Evolutionary conservation across 2,797 vertebrate genomes (phyloP).

Genomic region (Bryconaethiops microstoma): DNA sequence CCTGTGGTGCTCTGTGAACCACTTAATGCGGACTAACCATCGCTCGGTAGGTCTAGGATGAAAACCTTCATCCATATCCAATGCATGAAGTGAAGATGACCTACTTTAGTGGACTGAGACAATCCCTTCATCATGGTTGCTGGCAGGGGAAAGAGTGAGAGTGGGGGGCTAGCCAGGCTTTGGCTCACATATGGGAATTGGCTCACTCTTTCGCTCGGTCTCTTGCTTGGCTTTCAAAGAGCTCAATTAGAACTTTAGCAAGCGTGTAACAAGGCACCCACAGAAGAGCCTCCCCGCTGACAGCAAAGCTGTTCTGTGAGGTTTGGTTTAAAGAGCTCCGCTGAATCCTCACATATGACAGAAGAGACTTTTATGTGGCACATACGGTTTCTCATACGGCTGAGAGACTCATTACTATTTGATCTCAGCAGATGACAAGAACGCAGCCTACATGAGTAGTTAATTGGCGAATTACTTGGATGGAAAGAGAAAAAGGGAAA

Average conservation of each 20-base stretch:
- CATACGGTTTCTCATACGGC: conserved; percentile 12
- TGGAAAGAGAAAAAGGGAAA: neutral
- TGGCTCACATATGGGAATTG: conserved; percentile 40
- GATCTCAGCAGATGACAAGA: neutral
- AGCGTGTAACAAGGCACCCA: conserved; percentile 41
- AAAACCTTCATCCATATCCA: conserved; percentile 27
- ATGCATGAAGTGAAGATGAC: conserved; percentile 35
- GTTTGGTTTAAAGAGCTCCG: conserved; percentile 21
- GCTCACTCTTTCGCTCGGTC: conserved; percentile 23
- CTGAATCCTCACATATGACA: conserved; percentile 35
- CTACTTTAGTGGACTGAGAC: conserved; percentile 46
- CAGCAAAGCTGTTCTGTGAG: conserved; percentile 41
- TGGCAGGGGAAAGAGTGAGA: neutral
- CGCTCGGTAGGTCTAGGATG: conserved; percentile 5
- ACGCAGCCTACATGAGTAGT: neutral
- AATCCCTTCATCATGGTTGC: conserved; percentile 24
- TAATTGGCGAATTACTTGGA: neutral
- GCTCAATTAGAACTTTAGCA: conserved; percentile 52
- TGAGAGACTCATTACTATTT: conserved; percentile 28
- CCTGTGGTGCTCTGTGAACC: conserved; percentile 23
- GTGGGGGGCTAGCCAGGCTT: conserved; percentile 8
- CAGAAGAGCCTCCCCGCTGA: conserved; percentile 31
- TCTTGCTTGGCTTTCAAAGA: conserved; percentile 45
- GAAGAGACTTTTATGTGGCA: neutral
- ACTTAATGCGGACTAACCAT: conserved; percentile 14